phyloP scores from a whole-genome alignment of 2,113 vertebrate genomes.

The Bos taurus region ARS-UCD2.0 NC_037333.1:61712501-61713000 shows the following conservation, averaged over 20 bases:
- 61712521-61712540: neutral
- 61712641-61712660: neutral
- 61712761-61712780: neutral
- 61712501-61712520: slow-evolving; percentile 58
- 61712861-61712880: too few relatives aligned
- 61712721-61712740: neutral
- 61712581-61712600: neutral
- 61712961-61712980: neutral
- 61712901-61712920: too few relatives aligned
- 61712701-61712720: neutral
- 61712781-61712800: neutral
- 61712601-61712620: neutral
- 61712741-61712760: neutral
- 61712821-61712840: neutral
- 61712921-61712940: neutral
- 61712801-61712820: neutral
- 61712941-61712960: neutral
- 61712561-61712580: neutral
- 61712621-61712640: neutral
- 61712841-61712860: neutral
- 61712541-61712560: slow-evolving; percentile 1
- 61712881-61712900: neutral
- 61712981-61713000: neutral
- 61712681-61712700: neutral
- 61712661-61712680: neutral